Conservation (phyloP, 2,797 vertebrate species). For the Notoglanidium macrostoma region DNA sequence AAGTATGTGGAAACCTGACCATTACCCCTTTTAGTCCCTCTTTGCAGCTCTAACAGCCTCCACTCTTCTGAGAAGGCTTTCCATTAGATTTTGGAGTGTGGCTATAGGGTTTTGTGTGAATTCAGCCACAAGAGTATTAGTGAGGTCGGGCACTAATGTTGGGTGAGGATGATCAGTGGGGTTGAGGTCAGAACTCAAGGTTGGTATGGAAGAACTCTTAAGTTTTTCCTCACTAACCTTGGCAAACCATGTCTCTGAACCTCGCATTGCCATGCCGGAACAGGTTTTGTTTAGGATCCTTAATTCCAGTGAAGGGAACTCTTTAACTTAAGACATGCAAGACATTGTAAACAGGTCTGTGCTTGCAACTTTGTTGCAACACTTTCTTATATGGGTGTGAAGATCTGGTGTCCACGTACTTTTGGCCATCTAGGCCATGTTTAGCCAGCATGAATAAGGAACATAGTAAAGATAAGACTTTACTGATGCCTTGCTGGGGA, state of each 20-base stretch:
- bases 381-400: neutral
- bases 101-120: neutral
- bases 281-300: neutral
- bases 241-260: neutral
- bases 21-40: neutral
- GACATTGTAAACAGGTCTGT: neutral
- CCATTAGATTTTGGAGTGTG: neutral
- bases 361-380: neutral
- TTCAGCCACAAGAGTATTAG: neutral
- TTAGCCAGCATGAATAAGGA: neutral
- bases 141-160: neutral
- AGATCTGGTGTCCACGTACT: neutral
- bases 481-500: no score
- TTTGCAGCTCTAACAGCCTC: no score
- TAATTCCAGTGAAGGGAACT: neutral
- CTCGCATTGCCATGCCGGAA: neutral
- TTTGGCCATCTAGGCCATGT: neutral
- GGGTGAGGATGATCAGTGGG: neutral
- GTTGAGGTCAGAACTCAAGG: neutral
- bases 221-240: neutral
- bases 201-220: neutral
- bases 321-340: neutral
- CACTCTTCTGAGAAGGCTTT: neutral
- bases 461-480: neutral
- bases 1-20: neutral